These are phyloP conservation scores for Clarias pachynema DNA, from an alignment of 2,797 vertebrate species.

Conservation along the genomic window DNA sequence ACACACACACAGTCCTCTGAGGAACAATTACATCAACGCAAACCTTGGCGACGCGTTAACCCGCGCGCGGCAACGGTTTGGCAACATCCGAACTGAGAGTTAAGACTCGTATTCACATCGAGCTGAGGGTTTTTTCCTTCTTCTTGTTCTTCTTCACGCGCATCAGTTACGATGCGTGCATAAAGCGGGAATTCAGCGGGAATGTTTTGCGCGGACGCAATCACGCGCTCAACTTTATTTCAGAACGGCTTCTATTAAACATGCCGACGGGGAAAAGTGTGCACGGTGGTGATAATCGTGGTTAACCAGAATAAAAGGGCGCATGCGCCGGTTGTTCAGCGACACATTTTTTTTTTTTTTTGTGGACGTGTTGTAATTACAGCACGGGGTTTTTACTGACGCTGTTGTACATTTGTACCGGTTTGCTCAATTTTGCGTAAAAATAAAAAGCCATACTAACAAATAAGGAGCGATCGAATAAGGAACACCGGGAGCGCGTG, in stretches of 20 bases:
- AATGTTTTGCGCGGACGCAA: not conserved
- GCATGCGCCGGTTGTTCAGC: not conserved
- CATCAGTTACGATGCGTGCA: not conserved
- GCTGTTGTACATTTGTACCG: not conserved
- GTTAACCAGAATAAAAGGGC: not conserved
- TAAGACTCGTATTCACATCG: not conserved
- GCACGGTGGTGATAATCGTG: not conserved
- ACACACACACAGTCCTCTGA: slow-evolving; percentile 39
- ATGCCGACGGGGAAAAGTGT: not conserved
- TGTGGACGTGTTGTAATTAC: not conserved
- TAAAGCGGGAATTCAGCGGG: not conserved
- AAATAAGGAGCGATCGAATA: not conserved
- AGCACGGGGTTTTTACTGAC: not conserved
- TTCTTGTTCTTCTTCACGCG: not conserved
- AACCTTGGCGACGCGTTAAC: slow-evolving; percentile 29
- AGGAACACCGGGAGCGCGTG: not conserved
- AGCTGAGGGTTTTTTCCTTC: not conserved
- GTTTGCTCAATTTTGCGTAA: not conserved
- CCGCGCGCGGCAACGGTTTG: slow-evolving; percentile 7
- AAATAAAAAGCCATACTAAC: not conserved
- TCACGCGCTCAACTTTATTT: not conserved
- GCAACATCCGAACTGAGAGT: slow-evolving; percentile 24
- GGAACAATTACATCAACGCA: slow-evolving; percentile 56
- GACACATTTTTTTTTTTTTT: not conserved
- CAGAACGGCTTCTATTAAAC: not conserved